These are phyloP conservation scores for Spodoptera frugiperda DNA, from an alignment of 1,140 invertebrate genomes.

Conservation along the genomic window DNA sequence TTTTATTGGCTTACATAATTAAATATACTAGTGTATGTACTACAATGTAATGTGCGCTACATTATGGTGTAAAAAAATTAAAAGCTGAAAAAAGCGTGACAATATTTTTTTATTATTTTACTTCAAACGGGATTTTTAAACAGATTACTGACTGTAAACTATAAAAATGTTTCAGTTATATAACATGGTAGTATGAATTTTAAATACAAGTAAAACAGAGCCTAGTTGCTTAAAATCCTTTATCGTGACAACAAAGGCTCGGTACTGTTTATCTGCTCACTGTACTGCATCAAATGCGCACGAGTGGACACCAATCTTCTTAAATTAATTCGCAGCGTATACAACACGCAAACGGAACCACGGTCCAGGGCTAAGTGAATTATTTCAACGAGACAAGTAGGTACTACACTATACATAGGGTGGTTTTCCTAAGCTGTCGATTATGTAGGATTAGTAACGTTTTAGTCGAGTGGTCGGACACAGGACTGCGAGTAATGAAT, in stretches of 20 bases:
- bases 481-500: too few relatives aligned
- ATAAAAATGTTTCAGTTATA: background rate
- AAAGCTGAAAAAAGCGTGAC: too few relatives aligned
- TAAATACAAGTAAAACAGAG: background rate
- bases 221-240: constrained; percentile 47
- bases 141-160: too few relatives aligned
- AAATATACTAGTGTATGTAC: too few relatives aligned
- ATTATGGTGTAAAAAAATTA: too few relatives aligned
- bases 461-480: too few relatives aligned
- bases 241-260: constrained; percentile 33
- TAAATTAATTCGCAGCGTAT: constrained; percentile 68
- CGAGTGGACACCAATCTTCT: constrained; percentile 71
- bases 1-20: too few relatives aligned
- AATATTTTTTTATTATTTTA: background rate
- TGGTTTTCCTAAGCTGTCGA: background rate
- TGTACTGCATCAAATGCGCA: constrained; percentile 52
- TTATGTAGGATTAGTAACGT: background rate
- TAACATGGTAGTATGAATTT: constrained; percentile 6
- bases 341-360: constrained; percentile 23
- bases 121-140: background rate
- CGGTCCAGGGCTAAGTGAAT: background rate
- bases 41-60: too few relatives aligned
- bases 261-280: constrained; percentile 27
- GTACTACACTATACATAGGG: too few relatives aligned
- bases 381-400: constrained; percentile 11